Evolutionary conservation across 2,888 invertebrate genomes (phyloP).

Genomic region (Barypeithes pellucidus): DNA sequence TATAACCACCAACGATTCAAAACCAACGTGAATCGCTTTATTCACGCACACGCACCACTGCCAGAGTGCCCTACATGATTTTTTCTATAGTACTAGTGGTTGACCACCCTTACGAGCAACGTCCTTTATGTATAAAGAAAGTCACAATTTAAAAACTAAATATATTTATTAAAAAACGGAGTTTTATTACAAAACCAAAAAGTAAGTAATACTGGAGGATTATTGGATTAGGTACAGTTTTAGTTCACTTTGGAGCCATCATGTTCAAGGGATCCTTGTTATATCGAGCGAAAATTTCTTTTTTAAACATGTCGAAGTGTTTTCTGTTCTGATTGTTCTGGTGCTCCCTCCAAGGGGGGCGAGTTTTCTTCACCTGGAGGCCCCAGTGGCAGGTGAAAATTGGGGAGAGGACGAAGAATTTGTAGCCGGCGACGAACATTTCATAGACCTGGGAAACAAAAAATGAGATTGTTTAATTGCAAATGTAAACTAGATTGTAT

Average conservation of each 20-base stretch:
- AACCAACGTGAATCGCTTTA: no score
- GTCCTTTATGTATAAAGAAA: no score
- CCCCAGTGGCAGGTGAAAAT: constrained; percentile 95
- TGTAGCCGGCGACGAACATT: constrained; percentile 91
- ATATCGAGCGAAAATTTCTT: constrained; percentile 86
- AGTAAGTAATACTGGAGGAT: constrained; percentile 10
- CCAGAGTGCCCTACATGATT: no score
- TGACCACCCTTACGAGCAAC: no score
- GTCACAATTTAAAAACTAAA: not conserved
- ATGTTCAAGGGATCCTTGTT: constrained; percentile 78
- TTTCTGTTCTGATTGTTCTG: constrained; percentile 89
- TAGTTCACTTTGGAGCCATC: constrained; percentile 58
- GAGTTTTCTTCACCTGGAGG: constrained; percentile 82
- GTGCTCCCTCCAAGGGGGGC: constrained; percentile 90
- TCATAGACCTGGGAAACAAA: constrained; percentile 91
- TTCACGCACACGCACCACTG: no score
- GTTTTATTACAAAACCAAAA: constrained; percentile 13
- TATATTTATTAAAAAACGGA: not conserved
- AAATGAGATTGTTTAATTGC: no score
- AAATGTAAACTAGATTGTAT: no score
- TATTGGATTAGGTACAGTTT: not conserved
- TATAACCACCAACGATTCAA: no score
- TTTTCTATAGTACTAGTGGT: no score
- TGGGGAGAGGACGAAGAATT: constrained; percentile 90
- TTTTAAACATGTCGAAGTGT: constrained; percentile 87